Evolutionary conservation across 1,140 invertebrate species (phyloP), one percentile per base, ranked within the genome.

Genomic region (Planococcus citri): DNA sequence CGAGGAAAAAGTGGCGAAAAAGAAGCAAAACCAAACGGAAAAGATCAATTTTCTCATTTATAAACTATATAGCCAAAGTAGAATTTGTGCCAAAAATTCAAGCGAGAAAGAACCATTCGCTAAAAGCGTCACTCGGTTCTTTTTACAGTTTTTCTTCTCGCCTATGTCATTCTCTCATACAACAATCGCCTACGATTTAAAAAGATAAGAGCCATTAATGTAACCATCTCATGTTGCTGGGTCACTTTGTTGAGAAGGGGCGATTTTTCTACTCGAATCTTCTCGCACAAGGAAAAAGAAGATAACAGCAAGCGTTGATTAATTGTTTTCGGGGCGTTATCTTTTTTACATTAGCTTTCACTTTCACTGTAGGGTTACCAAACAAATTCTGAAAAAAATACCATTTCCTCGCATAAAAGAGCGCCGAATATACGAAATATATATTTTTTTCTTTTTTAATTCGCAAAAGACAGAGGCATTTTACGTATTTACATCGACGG

Each of bases 251-350:
- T 51, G 12, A 14, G 41, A 51, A 51, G 41, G 41, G 41, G 17
- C 17, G 41, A 51, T 51, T 51, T 51, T 51, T 51, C 41, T 51
- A 51, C 41, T n/a, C 41, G 17, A 51, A 51, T 51, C 41, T 6
- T n/a, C 6, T 51, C n/a, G 41, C 17, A 51, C 6, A 17, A 51
- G 12, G 41, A n/a, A 20, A 20, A n/a, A 6, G 41, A 51, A 51
- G 41, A 51, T 51, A 51, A 51, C 41, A 51, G 41, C 17, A 51
- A 51, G 41, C 6, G 41, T 51, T 51, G 41, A 51, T 51, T 51
- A 51, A 51, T 51, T 51, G 41, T 51, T 51, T 51, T 51, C 17
- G 41, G 41, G 41, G 41, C 41, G 41, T 51, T 51, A 51, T 51
- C 41, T 51, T 51, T 51, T 51, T 51, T 51, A 51, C 41, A 51